Evolutionary conservation across 1,140 invertebrate species (phyloP).

Genomic region (Carposina sasakii): DNA sequence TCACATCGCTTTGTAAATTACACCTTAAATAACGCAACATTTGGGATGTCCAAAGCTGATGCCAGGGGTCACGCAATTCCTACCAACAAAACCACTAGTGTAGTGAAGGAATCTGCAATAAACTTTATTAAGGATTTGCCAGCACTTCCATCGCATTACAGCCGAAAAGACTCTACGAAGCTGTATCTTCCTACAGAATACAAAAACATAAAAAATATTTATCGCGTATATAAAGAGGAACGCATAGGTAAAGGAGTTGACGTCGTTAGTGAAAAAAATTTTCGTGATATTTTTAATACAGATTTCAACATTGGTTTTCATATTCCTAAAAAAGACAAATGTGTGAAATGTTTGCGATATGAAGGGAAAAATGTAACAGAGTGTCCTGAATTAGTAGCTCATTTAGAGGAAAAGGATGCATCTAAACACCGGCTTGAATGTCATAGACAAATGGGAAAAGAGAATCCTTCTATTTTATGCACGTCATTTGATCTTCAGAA

Average conservation of each 20-base stretch:
- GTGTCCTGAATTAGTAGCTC: neutral
- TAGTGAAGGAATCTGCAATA: neutral
- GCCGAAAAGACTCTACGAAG: constrained; percentile 17
- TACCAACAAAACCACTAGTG: constrained; percentile 14
- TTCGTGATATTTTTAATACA: constrained; percentile 25
- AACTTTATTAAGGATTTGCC: constrained; percentile 26
- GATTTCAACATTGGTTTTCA: constrained; percentile 37
- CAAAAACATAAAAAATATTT: constrained; percentile 24
- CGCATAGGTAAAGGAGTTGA: constrained; percentile 11
- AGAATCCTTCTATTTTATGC: constrained; percentile 3
- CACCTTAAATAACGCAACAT: constrained; percentile 9
- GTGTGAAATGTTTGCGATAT: constrained; percentile 3
- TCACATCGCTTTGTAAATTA: constrained; percentile 9
- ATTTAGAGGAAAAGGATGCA: constrained; percentile 16
- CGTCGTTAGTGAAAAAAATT: constrained; percentile 24
- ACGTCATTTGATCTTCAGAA: neutral
- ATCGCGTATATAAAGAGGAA: constrained; percentile 19
- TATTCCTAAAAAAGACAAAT: constrained; percentile 37
- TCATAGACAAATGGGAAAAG: constrained; percentile 1
- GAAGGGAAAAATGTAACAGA: neutral
- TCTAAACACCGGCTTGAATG: neutral
- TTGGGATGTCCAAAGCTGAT: constrained; percentile 11
- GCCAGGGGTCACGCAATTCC: constrained; percentile 9
- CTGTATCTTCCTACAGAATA: constrained; percentile 23
- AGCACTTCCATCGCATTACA: constrained; percentile 29